Base-by-base conservation (phyloP, 2,113 vertebrate species). In the Dasyornis broadbenti region DNA sequence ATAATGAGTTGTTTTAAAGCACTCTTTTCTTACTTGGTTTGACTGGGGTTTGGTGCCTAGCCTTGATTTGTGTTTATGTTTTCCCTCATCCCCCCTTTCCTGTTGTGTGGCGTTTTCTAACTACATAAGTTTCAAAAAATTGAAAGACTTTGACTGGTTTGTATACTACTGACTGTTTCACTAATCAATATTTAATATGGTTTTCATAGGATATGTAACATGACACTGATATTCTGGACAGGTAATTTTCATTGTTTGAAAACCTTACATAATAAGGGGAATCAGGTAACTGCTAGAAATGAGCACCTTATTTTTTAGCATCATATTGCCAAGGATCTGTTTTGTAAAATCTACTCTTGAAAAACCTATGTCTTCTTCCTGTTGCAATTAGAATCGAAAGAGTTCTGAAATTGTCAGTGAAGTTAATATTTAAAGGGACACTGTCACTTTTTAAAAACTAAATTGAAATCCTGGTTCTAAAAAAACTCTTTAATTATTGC, bases 221-320 rank as follows among this genome's bases (percentile, higher is more conserved):
- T 97, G 97, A 97, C 97, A 96, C 97, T 97, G 97, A 96, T 97
- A 97, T 96, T 95, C 97, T 96, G 97, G 97, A 97, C 97, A 97
- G 97, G 96, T 97, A 97, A 97, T 93, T 97, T 95, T 95, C 78
- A 40, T 91, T 96, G 96, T 93, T 97, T 96, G 96, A 95, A 97
- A 97, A 96, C 86, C 72, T 97, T 96, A 81, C 33, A 3, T 96
- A 91, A 95, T 96, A 88, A 89, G 86, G 94, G 95, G 94, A 96
- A 95, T 92, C 94, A 96, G 96, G 94, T 96, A 93, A 95, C 83
- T 95, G 95, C 94, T 96, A 97, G 95, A 96, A 96, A 97, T 95
- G 96, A 97, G 96, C 97, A 96, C 93, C 95, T 90, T 80, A 52
- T 70, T 80, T 77, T 77, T 75, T 71, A 93, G 47, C 50, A 76